Evolutionary conservation across 2,113 vertebrate species (phyloP), one percentile per base, ranked within the genome.

Genomic region (Verasper variegatus): DNA sequence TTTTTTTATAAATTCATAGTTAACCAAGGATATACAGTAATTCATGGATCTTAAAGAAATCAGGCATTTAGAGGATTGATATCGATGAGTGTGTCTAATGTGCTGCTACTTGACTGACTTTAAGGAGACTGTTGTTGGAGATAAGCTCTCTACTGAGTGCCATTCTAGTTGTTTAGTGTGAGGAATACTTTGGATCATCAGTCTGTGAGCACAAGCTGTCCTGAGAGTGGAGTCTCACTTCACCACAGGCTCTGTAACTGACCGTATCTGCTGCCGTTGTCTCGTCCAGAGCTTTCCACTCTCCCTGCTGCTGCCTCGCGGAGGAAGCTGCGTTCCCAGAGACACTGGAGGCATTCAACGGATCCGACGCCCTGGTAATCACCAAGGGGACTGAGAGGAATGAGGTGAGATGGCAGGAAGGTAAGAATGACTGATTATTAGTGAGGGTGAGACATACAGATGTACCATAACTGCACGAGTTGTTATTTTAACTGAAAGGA

Each of bases 191-290:
- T 7, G 31, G 31, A 31, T 31, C 7, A 31, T 31, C 11, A 37
- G 35, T 2, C 3, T 13, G 11, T 42, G 11, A 13, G 31, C 6
- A 42, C 40, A 13, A 13, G 40, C 40, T 9, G n/a, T 21, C 2
- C 7, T 9, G 67, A 58, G 55, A 42, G 37, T 27, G 70, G 49
- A 35, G 51, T 68, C 4, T 47, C 10, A n/a, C 52, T 54, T 66
- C 26, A 11, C 10, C 20, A 49, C 14, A 7, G 17, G 20, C 42
- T 63, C 20, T 59, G 94, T 91, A 90, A 96, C 96, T 95, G 94
- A 97, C 97, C 79, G 0, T 60, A 23, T 95, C 92, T 92, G 95
- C 94, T 92, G 89, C 89, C 90, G 94, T 75, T 78, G 93, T 94
- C 91, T 95, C 92, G 88, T 89, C 94, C 85, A 13, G 78, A 84